Base-by-base conservation (phyloP, 2,888 invertebrate genomes). In the Liodrosophila aerea region DNA sequence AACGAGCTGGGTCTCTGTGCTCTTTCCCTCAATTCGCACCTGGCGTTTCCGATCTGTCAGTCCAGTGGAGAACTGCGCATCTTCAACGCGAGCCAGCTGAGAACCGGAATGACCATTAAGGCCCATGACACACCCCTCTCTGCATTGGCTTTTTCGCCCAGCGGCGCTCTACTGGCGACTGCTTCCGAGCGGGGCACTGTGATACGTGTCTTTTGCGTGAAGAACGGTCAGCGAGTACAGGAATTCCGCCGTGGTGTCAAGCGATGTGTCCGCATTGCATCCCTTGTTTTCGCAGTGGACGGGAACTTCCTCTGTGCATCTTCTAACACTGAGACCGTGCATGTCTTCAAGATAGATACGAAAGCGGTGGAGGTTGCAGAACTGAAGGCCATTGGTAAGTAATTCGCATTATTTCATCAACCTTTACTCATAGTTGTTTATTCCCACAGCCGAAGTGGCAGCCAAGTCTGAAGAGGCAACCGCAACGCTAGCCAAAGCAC, bases 151-250 rank as follows among this genome's bases (percentile, higher is more conserved):
- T 90, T 90, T 68, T 89, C 90, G 45, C 86, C 89, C 2, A 89
- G 85, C 61, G 90, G 90, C 1, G 69, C 82, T 1, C 72, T 90
- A 7, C 69, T 90, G 54, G 90, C 90, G 16, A 90, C 90, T 4
- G 90, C 90, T 41, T 90, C 90, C 0, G 89, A 89, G 69, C 87
- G 90, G 4, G 90, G 90, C 16, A 90, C 90, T 60, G 90, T 90
- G 65, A 90, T 90, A 78, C 85, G 90, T 7, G 87, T 90, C n/a
- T 90, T 90, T 59, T 90, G 89, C 54, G 89, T 89, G 4, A 88
- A 88, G 67, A 90, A 89, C 62, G 90, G 90, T 1, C 89, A 90
- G 62, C 83, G 87, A 30, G 87, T 90, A 2, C 89, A 90, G 73
- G 90, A 90, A 68, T 90, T 90, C 59, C 82, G 90, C 11, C 87